phyloP scores from a whole-genome alignment of 2,797 vertebrate genomes.

The Rhinophrynus dorsalis region DNA sequence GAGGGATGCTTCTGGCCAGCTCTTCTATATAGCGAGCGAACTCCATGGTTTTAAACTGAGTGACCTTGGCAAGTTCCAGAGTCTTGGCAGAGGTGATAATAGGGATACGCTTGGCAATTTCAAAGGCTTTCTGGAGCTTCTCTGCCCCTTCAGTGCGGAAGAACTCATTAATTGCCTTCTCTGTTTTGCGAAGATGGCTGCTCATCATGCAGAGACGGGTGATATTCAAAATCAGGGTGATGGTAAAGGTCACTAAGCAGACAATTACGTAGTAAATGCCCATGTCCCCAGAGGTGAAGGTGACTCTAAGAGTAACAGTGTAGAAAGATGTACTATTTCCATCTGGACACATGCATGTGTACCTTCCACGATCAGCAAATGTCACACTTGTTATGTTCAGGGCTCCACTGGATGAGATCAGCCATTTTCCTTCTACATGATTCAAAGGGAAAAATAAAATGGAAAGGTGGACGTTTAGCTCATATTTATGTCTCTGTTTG shows the following conservation, averaged over 20 bases:
- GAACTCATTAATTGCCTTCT: constrained; percentile 94
- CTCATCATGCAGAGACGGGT: constrained; percentile 90
- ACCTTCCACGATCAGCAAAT: constrained; percentile 87
- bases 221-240: constrained; percentile 87
- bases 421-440: constrained; percentile 79
- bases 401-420: constrained; percentile 65
- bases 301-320: constrained; percentile 83
- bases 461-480: too few species aligned
- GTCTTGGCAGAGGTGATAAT: constrained; percentile 92
- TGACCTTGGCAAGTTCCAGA: constrained; percentile 90
- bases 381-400: constrained; percentile 85
- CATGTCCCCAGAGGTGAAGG: constrained; percentile 82
- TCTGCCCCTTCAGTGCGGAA: constrained; percentile 90
- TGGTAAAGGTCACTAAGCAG: constrained; percentile 85
- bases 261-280: constrained; percentile 88
- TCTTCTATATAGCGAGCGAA: constrained; percentile 92
- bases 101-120: constrained; percentile 92
- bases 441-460: constrained; percentile 47
- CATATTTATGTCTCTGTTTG: too few species aligned
- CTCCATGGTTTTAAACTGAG: constrained; percentile 94
- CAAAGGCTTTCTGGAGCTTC: constrained; percentile 93
- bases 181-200: constrained; percentile 90
- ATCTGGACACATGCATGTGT: constrained; percentile 73
- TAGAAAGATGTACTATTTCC: constrained; percentile 62
- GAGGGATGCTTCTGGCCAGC: constrained; percentile 86